Conservation (phyloP, 2,797 vertebrate genomes). For the Carapus acus region DNA sequence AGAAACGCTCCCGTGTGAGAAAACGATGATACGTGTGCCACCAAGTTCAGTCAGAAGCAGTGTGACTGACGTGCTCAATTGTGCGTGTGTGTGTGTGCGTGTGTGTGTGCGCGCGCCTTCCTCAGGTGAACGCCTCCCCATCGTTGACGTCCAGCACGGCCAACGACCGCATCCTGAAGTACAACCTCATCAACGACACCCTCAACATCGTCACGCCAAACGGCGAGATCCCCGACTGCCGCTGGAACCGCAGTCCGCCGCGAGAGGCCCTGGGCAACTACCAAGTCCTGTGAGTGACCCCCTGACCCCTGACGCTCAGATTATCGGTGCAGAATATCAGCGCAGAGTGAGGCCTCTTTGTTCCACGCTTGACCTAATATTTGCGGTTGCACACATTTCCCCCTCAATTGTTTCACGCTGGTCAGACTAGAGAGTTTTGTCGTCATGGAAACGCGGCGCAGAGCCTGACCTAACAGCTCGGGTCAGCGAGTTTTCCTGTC, state of each 20-base stretch:
- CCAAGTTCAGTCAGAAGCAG: constrained; percentile 22
- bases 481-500: too few species aligned
- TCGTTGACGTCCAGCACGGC: constrained; percentile 97
- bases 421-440: too few species aligned
- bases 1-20: constrained; percentile 31
- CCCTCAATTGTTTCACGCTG: too few species aligned
- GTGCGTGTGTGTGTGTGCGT: not conserved
- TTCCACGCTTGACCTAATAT: too few species aligned
- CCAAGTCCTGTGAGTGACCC: constrained; percentile 90
- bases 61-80: constrained; percentile 4
- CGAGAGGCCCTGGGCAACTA: constrained; percentile 92
- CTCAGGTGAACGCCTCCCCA: constrained; percentile 94
- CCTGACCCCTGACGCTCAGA: too few species aligned
- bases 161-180: constrained; percentile 96
- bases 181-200: constrained; percentile 97
- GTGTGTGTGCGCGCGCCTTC: constrained; percentile 3
- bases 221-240: constrained; percentile 90
- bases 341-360: too few species aligned
- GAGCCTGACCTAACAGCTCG: too few species aligned
- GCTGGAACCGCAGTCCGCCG: constrained; percentile 90
- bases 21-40: constrained; percentile 23
- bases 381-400: too few species aligned
- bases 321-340: constrained; percentile 7
- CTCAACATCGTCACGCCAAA: constrained; percentile 95
- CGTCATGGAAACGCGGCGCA: too few species aligned